Evolutionary conservation across 2,797 vertebrate genomes (phyloP), one percentile per base, ranked within the genome.

Genomic region (Muscicapa striata): DNA sequence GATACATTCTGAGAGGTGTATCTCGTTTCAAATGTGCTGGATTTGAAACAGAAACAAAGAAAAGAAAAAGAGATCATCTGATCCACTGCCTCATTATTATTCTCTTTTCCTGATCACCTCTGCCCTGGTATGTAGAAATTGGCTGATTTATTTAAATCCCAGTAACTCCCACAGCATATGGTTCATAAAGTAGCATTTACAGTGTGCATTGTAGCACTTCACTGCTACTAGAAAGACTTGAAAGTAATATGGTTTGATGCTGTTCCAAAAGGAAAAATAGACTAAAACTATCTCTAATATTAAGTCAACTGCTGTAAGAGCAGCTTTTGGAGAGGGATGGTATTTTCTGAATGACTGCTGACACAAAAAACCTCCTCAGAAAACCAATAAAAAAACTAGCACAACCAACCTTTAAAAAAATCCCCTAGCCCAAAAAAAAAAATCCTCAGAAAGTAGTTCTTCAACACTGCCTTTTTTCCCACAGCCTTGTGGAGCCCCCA

Each of bases 401-500:
- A 43, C 13, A 67, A 41, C 61, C 16, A 73, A 24, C 10, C 34
- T 51, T 29, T 5, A 62, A 91, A 68, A 68, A 88, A 85, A 84
- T 41, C 11, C 45, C 45, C 18, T 87, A 77, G 49, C 68, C 81
- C 34, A 8, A 64, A 55, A 67, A 74, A 80, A 66, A 3, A 1
- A 40, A 57, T 87, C 74, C 79, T 92, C 79, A 32, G 84, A 95
- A 90, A 91, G 77, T 24, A 76, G 86, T 79, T 93, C 89, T 92
- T 94, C 86, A 54, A 64, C 76, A 24, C 93, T 57, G 70, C 83
- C 89, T 88, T 90, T 95, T 98, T 98, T 98, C 98, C 98, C 98
- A 98, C 97, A 98, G 98, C 98, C 98, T 96, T 94, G 67, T 95
- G 95, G 97, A 98, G 97, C 98, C 98, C 98, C 98, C 97, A 97